phyloP scores from a whole-genome alignment of 1,140 invertebrate species.

The Zaprionus tsacasi region DNA sequence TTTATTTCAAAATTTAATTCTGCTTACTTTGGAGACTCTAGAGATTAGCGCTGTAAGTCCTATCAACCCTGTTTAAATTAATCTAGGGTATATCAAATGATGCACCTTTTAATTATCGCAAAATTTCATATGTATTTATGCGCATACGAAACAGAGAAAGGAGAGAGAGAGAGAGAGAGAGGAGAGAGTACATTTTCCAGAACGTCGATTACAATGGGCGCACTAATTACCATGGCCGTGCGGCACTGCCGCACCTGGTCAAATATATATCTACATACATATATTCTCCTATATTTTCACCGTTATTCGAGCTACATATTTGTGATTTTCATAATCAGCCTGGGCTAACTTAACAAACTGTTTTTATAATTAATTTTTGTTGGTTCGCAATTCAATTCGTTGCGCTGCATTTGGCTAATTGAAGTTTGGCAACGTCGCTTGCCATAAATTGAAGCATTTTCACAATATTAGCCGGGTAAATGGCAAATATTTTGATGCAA shows the following conservation, averaged over 20 bases:
- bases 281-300: conserved; percentile 39
- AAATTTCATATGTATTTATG: conserved; percentile 51
- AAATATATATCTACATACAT: conserved; percentile 45
- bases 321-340: conserved; percentile 1
- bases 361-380: conserved; percentile 49
- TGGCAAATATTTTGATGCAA: conserved; percentile 79
- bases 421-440: conserved; percentile 45
- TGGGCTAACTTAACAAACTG: conserved; percentile 35
- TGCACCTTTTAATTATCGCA: conserved; percentile 62
- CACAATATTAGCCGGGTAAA: conserved; percentile 57
- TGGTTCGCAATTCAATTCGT: conserved; percentile 36
- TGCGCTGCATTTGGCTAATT: conserved; percentile 45
- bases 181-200: conserved; percentile 24
- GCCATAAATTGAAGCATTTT: conserved; percentile 21
- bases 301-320: not conserved
- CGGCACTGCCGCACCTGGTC: conserved; percentile 24
- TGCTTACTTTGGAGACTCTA: not conserved
- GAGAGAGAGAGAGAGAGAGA: not conserved
- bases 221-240: conserved; percentile 41
- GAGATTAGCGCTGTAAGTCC: not conserved
- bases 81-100: conserved; percentile 39
- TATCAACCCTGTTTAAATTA: conserved; percentile 2
- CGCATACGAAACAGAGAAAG: conserved; percentile 13
- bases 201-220: conserved; percentile 52
- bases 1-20: not conserved